Evolutionary conservation across 2,797 vertebrate species (phyloP), one percentile per base, ranked within the genome.

Genomic region (Myotis findleyi): DNA sequence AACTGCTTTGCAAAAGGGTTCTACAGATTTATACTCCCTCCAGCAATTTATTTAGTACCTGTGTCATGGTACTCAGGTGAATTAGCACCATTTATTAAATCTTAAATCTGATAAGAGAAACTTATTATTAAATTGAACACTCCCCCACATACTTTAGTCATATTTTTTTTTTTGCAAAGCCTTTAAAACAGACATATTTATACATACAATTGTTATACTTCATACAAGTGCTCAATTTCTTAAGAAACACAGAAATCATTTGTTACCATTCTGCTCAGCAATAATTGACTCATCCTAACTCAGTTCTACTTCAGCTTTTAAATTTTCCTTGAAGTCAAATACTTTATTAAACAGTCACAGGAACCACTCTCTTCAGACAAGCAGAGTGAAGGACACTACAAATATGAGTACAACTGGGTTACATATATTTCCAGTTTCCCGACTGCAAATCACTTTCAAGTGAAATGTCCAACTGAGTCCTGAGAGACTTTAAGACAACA

Each of bases 181-280:
- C 38, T 94, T 93, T 88, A 82, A 88, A 88, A 96, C 0, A 75
- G 38, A 66, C n/a, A 68, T 33, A 16, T 85, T 92, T 57, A 44
- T 41, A 21, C 5, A 76, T 20, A 57, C 69, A 66, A 76, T 38
- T 81, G 27, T 77, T 79, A 76, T 1, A 77, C 23, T 53, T 21
- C 7, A 80, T 9, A 47, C 21, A 89, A 79, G 83, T 57, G n/a
- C 33, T 92, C 10, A 4, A 36, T 90, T 85, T 91, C 80, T 89
- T 73, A 91, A 44, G 25, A 87, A 91, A 92, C 14, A 59, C 1
- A 94, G 6, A 90, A 87, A 91, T 25, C 20, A 27, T 88, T 88
- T 84, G 53, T 87, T 73, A 59, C 2, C 25, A 72, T 73, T 84
- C 66, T 76, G 41, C 17, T 57, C 55, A 93, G 75, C 36, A 82